Percentiles rank a stretch among this genome's conserved stretches.
These are phyloP conservation scores for Hucho hucho DNA, from an alignment of 2,113 vertebrate species.

Conservation along the genomic window DNA sequence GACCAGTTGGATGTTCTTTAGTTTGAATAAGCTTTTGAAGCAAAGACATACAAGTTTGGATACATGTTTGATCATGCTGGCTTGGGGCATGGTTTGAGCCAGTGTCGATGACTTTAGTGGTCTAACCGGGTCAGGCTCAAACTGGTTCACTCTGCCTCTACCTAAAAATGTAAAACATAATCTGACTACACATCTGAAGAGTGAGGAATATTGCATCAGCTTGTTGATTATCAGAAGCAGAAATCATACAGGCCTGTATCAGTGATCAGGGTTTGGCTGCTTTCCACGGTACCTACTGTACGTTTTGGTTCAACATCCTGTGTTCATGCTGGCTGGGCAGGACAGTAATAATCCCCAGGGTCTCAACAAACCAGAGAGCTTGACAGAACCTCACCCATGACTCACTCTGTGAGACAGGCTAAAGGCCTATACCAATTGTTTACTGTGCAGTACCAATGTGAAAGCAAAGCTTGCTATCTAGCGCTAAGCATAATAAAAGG, in stretches of 20 bases:
- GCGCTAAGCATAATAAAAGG: too few relatives aligned
- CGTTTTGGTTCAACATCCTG: conserved; percentile 16
- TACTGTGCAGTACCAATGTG: too few relatives aligned
- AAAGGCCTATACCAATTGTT: too few relatives aligned
- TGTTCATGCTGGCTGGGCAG: background rate
- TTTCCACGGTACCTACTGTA: background rate
- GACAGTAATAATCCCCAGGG: too few relatives aligned
- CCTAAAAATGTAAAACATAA: conserved; percentile 11
- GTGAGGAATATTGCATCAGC: conserved; percentile 36
- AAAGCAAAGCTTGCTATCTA: too few relatives aligned
- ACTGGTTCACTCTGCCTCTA: conserved; percentile 47
- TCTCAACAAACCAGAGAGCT: too few relatives aligned
- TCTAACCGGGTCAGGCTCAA: conserved; percentile 65
- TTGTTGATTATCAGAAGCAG: conserved; percentile 3
- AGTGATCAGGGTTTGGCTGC: background rate
- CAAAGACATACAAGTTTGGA: background rate
- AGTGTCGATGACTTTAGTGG: conserved; percentile 49
- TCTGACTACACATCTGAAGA: conserved; percentile 11
- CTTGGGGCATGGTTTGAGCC: too few relatives aligned
- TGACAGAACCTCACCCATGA: too few relatives aligned
- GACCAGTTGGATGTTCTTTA: conserved; percentile 14
- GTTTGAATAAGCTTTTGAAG: conserved; percentile 17
- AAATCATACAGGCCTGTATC: background rate
- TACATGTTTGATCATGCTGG: conserved; percentile 7
- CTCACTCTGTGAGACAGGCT: too few relatives aligned